phyloP scores from a whole-genome alignment of 2,888 invertebrate genomes.

The Anaspis maculata region DNA sequence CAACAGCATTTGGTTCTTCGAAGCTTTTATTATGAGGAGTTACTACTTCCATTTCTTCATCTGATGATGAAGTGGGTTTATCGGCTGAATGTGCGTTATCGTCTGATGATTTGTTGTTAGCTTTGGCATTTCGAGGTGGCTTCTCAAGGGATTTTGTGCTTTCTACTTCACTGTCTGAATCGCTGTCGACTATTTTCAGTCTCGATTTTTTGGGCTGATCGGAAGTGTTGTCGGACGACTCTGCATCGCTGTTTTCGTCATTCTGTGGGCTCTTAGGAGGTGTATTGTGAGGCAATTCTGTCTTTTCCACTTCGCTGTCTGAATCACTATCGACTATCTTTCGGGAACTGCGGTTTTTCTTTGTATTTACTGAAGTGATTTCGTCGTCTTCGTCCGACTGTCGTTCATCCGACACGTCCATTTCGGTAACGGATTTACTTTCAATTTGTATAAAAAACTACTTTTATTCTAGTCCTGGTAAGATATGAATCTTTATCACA shows the following conservation, averaged over 20 bases:
- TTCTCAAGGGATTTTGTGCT: constrained; percentile 2
- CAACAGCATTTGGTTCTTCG: constrained; percentile 1
- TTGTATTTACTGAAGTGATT: neutral
- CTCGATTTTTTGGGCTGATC: neutral
- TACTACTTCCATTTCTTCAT: constrained; percentile 5
- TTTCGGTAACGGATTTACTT: no score
- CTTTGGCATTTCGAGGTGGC: no score
- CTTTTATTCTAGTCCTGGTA: no score
- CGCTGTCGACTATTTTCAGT: constrained; percentile 7
- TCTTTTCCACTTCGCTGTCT: constrained; percentile 10
- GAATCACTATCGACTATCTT: constrained; percentile 10
- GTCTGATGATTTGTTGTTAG: no score
- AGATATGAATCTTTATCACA: no score
- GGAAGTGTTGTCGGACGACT: no score
- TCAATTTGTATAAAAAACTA: no score
- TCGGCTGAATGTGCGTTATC: no score
- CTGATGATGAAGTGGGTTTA: no score
- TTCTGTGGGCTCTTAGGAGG: neutral
- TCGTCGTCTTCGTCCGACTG: neutral
- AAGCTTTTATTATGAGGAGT: constrained; percentile 16
- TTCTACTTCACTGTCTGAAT: constrained; percentile 12
- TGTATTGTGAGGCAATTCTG: neutral
- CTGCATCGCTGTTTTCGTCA: neutral
- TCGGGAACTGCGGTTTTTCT: neutral
- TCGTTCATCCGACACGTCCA: no score